phyloP scores from a whole-genome alignment of 2,113 vertebrate genomes.

The Poeciliopsis turrubarensis region DNA sequence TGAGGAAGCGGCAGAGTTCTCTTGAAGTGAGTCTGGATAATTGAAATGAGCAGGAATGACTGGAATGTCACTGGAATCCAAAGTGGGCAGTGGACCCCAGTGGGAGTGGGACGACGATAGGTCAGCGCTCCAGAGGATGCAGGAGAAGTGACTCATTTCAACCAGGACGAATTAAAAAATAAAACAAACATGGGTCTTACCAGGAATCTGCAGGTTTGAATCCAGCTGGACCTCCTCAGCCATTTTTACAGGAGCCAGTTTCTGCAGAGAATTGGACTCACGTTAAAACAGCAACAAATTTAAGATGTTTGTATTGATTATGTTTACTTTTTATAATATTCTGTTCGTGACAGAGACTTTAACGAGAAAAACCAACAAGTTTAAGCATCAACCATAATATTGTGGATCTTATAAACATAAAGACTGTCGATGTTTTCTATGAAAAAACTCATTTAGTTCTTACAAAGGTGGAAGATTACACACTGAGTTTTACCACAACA shows the following conservation, averaged over 20 bases:
- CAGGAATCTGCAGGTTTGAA: constrained; percentile 68
- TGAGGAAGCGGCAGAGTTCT: not conserved
- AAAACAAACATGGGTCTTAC: constrained; percentile 57
- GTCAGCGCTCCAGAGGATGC: constrained; percentile 27
- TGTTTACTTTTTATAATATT: not conserved
- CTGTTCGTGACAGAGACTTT: not conserved
- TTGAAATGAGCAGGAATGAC: constrained; percentile 38
- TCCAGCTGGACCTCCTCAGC: constrained; percentile 70
- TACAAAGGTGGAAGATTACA: no score
- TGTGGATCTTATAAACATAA: no score
- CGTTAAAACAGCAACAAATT: not conserved
- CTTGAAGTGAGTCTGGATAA: constrained; percentile 14
- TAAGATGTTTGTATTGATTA: not conserved
- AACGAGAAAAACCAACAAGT: not conserved
- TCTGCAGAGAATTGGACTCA: constrained; percentile 35
- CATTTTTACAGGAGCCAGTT: constrained; percentile 76
- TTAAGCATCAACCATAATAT: not conserved
- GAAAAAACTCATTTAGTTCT: not conserved
- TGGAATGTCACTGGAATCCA: constrained; percentile 66
- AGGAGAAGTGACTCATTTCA: constrained; percentile 34
- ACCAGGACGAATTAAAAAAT: constrained; percentile 10
- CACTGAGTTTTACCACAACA: no score
- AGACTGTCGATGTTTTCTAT: not conserved
- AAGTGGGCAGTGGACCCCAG: constrained; percentile 38
- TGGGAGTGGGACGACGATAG: constrained; percentile 54